These are phyloP conservation scores for Lepus europaeus DNA, from an alignment of 2,113 vertebrate species.

Conservation along the genomic window DNA sequence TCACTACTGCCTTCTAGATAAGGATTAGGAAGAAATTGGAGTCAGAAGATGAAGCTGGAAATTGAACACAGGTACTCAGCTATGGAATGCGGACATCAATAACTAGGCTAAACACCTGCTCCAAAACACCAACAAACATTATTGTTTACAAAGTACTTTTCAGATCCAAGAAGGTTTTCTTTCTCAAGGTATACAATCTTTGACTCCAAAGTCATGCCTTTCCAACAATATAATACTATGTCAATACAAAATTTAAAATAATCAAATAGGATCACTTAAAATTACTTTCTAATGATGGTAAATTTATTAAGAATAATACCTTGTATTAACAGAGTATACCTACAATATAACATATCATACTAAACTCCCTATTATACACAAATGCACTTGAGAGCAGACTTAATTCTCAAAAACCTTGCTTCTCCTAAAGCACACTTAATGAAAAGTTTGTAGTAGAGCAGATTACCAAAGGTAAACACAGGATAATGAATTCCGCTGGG, in stretches of 20 bases:
- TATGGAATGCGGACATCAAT: too few relatives aligned
- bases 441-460: constrained; percentile 25
- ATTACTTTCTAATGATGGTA: background rate
- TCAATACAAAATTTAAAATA: background rate
- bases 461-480: constrained; percentile 58
- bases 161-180: background rate
- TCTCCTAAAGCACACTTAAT: constrained; percentile 53
- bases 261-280: background rate
- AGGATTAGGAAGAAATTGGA: too few relatives aligned
- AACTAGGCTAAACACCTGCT: too few relatives aligned
- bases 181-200: background rate
- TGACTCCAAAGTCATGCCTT: background rate
- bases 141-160: background rate
- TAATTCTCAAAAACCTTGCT: constrained; percentile 42
- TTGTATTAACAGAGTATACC: background rate
- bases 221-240: background rate
- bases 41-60: too few relatives aligned
- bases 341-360: background rate
- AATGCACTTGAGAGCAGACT: constrained; percentile 48
- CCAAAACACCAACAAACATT: background rate
- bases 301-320: constrained; percentile 1
- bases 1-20: too few relatives aligned
- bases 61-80: too few relatives aligned
- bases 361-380: background rate
- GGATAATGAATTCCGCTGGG: constrained; percentile 68